Evolutionary conservation across 2,888 invertebrate species (phyloP), one percentile per base, ranked within the genome.

Genomic region (Meiosimyza decipiens): DNA sequence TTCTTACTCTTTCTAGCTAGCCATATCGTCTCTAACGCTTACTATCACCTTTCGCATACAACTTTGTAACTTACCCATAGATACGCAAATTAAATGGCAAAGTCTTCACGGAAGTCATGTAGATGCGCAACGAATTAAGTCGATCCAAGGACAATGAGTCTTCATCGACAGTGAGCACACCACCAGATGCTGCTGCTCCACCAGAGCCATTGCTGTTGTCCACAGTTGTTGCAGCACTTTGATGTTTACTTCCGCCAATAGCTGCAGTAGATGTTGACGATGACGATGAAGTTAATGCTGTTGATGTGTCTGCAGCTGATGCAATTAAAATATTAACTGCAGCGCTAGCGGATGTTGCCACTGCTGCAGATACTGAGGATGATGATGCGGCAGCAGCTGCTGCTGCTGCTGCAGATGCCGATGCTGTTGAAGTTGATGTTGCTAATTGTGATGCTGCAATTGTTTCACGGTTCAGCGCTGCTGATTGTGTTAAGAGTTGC

Each of bases 381-480:
- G 77, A 73, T 18, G 73, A 78, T 22, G 78, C 68, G 22, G 73
- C 71, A 62, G 77, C 76, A 33, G 82, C 77, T 67, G 82, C 79
- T 63, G 76, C 73, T 50, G 78, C 77, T 5, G 74, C 74, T 64
- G 76, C 75, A 69, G 77, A 75, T 59, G 76, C 76, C 72, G 78
- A 74, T 73, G 79, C 75, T 72, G 79, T 77, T 72, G 80, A 83
- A 77, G 84, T 86, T 79, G 86, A 86, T 80, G 87, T 85, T 78
- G 86, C 86, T 83, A 86, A 83, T 83, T 86, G 85, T 75, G 87
- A 87, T 76, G 87, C 84, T 78, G 87, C 85, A 79, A 86, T 85
- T 77, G 85, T 84, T 84, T 87, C 87, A 74, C 87, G 85, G 80
- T 86, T 87, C 75, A 87, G 78, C 57, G 87, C 85, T 70, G 87